These are phyloP conservation scores for Hirtodrosophila alboralis DNA, from an alignment of 2,888 invertebrate genomes.

Conservation along the genomic window DNA sequence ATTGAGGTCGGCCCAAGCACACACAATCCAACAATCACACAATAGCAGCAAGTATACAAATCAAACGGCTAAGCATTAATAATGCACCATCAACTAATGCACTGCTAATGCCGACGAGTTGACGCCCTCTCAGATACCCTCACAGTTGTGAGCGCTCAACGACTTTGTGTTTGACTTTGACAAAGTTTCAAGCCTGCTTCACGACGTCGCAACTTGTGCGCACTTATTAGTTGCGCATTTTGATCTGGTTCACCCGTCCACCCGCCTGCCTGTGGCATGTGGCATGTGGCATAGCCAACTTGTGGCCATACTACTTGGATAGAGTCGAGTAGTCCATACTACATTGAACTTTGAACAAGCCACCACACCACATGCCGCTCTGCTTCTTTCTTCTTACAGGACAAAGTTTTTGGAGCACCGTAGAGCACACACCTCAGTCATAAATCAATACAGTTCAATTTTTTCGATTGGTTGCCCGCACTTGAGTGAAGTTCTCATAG, in stretches of 20 bases:
- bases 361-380: conserved; percentile 22
- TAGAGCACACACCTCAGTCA: conserved; percentile 52
- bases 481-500: conserved; percentile 46
- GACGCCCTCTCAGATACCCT: conserved; percentile 32
- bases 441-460: conserved; percentile 76
- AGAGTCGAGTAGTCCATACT: conserved; percentile 53
- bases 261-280: too few species aligned
- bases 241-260: conserved; percentile 2
- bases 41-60: conserved; percentile 26
- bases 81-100: conserved; percentile 68
- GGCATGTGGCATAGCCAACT: conserved; percentile 4
- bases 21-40: neutral
- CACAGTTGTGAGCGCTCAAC: conserved; percentile 2
- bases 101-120: conserved; percentile 63
- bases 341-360: conserved; percentile 68
- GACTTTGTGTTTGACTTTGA: conserved; percentile 73
- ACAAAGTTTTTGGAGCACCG: conserved; percentile 52
- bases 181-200: conserved; percentile 51
- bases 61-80: conserved; percentile 60
- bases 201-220: conserved; percentile 34
- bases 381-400: conserved; percentile 31
- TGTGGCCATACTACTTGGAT: conserved; percentile 48
- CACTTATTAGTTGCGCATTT: conserved; percentile 63
- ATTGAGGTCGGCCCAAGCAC: conserved; percentile 19
- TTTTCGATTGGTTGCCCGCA: conserved; percentile 45